A percentile compares a stretch with the other conserved stretches of the same genome.
Evolutionary conservation across 2,888 invertebrate genomes (phyloP).

Genomic region (Anticlea derivata): DNA sequence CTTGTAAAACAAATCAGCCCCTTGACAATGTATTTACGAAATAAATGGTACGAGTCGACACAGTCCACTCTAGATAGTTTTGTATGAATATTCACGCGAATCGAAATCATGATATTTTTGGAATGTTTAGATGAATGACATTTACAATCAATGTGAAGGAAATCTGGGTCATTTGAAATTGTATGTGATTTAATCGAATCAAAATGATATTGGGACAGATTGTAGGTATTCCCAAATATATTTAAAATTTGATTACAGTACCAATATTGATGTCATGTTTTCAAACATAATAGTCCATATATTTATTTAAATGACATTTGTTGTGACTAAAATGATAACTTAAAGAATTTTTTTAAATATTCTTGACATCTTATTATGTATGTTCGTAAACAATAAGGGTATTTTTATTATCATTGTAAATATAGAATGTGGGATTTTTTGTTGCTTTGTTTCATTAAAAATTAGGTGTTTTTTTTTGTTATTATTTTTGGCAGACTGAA

Average conservation of each 20-base stretch:
- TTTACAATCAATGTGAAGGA: constrained; percentile 14
- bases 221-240: background rate
- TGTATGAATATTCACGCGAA: constrained; percentile 20
- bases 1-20: constrained; percentile 1
- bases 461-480: constrained; percentile 22
- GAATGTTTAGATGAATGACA: constrained; percentile 32
- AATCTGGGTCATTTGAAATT: constrained; percentile 9
- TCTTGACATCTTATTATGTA: constrained; percentile 15
- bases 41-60: constrained; percentile 7
- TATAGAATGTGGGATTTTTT: no score
- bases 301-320: constrained; percentile 29
- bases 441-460: constrained; percentile 18
- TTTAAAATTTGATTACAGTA: constrained; percentile 1
- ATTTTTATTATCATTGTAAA: no score
- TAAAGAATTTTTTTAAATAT: no score
- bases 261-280: constrained; percentile 7
- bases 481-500: constrained; percentile 38
- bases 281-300: constrained; percentile 15
- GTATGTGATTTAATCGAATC: constrained; percentile 6
- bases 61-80: constrained; percentile 21
- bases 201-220: constrained; percentile 7
- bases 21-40: constrained; percentile 7
- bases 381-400: constrained; percentile 16
- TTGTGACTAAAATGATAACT: constrained; percentile 27
- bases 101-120: constrained; percentile 34